Conservation (phyloP, 1,140 invertebrate species). For the Anoplophora glabripennis region DNA sequence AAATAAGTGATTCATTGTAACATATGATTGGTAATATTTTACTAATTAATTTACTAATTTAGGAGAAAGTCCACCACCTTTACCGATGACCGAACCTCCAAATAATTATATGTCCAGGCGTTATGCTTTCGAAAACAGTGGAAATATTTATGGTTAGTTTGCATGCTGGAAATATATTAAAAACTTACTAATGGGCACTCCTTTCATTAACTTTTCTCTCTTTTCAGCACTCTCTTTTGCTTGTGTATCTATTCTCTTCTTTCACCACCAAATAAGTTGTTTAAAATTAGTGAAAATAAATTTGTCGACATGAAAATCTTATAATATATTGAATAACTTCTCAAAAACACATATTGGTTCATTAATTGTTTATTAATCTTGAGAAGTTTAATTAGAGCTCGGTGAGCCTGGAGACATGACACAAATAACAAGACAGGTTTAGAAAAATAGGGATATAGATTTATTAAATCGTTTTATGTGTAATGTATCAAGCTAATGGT, state of each 20-base stretch:
- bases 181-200: slow-evolving; percentile 20
- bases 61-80: slow-evolving; percentile 45
- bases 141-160: slow-evolving; percentile 38
- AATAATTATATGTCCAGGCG: slow-evolving; percentile 30
- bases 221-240: slow-evolving; percentile 6
- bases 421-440: too few relatives aligned
- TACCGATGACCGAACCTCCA: slow-evolving; percentile 43
- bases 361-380: not conserved
- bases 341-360: not conserved
- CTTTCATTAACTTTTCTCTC: slow-evolving; percentile 14
- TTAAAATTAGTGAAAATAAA: too few relatives aligned
- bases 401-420: too few relatives aligned
- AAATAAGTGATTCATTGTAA: too few relatives aligned
- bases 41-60: slow-evolving; percentile 30
- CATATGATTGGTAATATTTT: too few relatives aligned
- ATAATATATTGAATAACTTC: not conserved
- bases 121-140: slow-evolving; percentile 32
- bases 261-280: not conserved
- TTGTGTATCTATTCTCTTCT: not conserved
- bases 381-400: not conserved
- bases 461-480: too few relatives aligned
- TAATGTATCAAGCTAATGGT: too few relatives aligned
- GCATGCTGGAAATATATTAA: slow-evolving; percentile 20
- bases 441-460: too few relatives aligned
- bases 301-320: too few relatives aligned